Evolutionary conservation across 92 coral and sea anemone genomes (phyloP), one percentile per base, ranked within the genome.

Genomic region (Porites cylindrica): DNA sequence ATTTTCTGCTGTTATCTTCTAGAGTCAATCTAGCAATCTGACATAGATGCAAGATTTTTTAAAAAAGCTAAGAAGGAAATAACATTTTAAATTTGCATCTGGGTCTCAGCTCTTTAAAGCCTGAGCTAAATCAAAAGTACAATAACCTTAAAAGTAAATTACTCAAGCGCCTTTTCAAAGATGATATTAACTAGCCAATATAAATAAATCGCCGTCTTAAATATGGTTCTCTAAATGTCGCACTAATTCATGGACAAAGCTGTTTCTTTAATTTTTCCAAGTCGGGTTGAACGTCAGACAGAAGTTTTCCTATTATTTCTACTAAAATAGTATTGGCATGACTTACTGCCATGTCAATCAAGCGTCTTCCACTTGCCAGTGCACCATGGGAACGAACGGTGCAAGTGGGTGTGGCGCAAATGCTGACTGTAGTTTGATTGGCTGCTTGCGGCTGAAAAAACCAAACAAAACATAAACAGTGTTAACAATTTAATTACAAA

Each of bases 321-420:
- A 1, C 75, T 53, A 70, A 70, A 70, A 70, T 70, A 43, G 75
- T 53, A 7, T 70, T 70, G 52, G 52, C 75, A 38, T 32, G 75
- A 70, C 53, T 47, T 53, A 32, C 75, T 32, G 75, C 75, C 20
- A 32, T 62, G 18, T 62, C 21, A 20, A 7, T 62, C 8, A 14
- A 17, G 21, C 66, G 66, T 62, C 66, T 62, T 20, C 66, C 53
- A 29, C 18, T 38, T 13, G 52, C n/a, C 54, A 70, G 17, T 26
- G 52, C 19, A 13, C 75, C 7, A 38, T 43, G 75, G 52, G 75
- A 32, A 16, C 52, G 75, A 10, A 70, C 51, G 4, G 51, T 70
- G 56, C 75, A 70, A 70, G 9, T 43, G 20, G 52, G 75, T 3
- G 38, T 70, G 14, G 3, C 1, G 17, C 75, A 70, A 12, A 3